These are phyloP conservation scores for Nycticorax nycticorax DNA, from an alignment of 2,113 vertebrate genomes.

Conservation along the genomic window DNA sequence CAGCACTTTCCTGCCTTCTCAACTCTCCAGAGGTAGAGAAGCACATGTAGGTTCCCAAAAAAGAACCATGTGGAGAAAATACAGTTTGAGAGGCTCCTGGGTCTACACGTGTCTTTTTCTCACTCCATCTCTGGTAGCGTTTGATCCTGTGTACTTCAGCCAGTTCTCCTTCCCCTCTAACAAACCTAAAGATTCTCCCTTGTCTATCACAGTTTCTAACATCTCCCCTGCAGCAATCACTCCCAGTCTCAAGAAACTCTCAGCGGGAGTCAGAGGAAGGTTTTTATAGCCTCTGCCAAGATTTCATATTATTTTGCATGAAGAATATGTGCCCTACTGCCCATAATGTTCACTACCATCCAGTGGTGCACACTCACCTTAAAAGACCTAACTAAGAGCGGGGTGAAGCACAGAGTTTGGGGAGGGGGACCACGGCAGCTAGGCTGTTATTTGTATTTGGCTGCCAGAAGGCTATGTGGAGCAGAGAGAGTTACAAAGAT, in stretches of 20 bases:
- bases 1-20: not conserved
- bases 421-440: not conserved
- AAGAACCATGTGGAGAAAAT: not conserved
- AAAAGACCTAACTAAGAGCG: not conserved
- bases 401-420: not conserved
- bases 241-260: not conserved
- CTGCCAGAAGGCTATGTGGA: not conserved
- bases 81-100: not conserved
- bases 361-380: not conserved
- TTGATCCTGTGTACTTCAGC: rapidly evolving
- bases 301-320: not conserved
- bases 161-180: not conserved
- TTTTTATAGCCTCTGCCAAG: not conserved
- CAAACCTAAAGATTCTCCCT: not conserved
- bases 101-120: not conserved
- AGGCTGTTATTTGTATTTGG: not conserved
- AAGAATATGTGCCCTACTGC: not conserved
- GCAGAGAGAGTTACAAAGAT: not conserved
- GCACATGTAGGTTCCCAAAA: not conserved
- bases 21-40: not conserved
- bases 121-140: not conserved
- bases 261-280: not conserved
- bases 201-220: not conserved
- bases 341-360: not conserved
- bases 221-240: not conserved